Evolutionary conservation across 1,140 invertebrate genomes (phyloP).

Genomic region (Euwallacea similis): DNA sequence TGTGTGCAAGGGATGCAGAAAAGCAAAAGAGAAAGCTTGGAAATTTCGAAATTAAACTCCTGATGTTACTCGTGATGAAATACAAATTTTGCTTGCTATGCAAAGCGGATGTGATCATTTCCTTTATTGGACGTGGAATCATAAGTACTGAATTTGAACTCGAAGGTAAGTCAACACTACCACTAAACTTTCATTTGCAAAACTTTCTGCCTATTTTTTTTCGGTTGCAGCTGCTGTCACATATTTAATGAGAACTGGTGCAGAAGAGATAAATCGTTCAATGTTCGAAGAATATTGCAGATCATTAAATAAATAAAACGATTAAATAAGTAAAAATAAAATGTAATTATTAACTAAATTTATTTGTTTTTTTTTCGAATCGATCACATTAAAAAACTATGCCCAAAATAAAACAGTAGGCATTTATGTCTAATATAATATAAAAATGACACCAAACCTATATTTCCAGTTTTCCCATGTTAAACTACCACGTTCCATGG

Average conservation of each 20-base stretch:
- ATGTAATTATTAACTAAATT: not conserved
- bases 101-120: slow-evolving; percentile 44
- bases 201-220: not conserved
- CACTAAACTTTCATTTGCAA: not conserved
- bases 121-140: slow-evolving; percentile 47
- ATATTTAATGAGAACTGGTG: slow-evolving; percentile 44
- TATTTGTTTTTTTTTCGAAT: not conserved
- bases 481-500: slow-evolving; percentile 62
- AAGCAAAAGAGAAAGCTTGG: slow-evolving; percentile 34
- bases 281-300: slow-evolving; percentile 46
- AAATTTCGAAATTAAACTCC: slow-evolving; percentile 38
- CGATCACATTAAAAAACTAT: no score
- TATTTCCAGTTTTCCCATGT: not conserved
- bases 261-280: slow-evolving; percentile 41
- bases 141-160: slow-evolving; percentile 45
- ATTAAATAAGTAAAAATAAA: not conserved
- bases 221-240: slow-evolving; percentile 47
- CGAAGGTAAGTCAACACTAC: slow-evolving; percentile 40
- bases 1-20: slow-evolving; percentile 43
- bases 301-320: not conserved
- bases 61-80: slow-evolving; percentile 45
- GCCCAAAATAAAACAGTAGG: no score
- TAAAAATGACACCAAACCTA: not conserved
- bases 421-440: no score
- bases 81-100: slow-evolving; percentile 45